Percentiles rank a stretch among this genome's conserved stretches.
Evolutionary conservation across 2,888 invertebrate species (phyloP).

Genomic region (Heterodera filipjevi): DNA sequence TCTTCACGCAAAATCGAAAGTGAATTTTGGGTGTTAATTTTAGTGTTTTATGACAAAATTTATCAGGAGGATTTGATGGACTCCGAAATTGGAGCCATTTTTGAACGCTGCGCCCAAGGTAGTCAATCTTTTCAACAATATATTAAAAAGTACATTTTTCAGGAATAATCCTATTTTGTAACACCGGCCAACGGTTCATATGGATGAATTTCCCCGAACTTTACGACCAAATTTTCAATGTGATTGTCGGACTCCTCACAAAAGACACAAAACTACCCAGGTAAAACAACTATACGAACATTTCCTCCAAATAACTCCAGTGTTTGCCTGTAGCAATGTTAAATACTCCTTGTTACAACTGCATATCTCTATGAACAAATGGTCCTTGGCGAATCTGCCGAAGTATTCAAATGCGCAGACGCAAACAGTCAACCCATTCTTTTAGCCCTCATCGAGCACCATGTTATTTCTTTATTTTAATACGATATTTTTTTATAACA

Average conservation of each 20-base stretch:
- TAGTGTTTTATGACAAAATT: neutral
- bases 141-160: constrained; percentile 1
- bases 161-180: constrained; percentile 27
- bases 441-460: neutral
- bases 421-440: constrained; percentile 26
- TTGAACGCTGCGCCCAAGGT: constrained; percentile 26
- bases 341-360: constrained; percentile 31
- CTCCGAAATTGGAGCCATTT: constrained; percentile 6
- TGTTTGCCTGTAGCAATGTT: constrained; percentile 10
- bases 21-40: neutral
- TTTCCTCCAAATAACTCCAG: too few species aligned
- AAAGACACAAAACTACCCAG: neutral
- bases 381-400: constrained; percentile 31
- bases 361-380: constrained; percentile 30
- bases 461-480: neutral
- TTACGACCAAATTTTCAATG: constrained; percentile 30
- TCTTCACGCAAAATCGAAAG: constrained; percentile 3
- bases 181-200: constrained; percentile 30
- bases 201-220: constrained; percentile 37
- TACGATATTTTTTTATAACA: too few species aligned
- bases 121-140: neutral
- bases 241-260: constrained; percentile 19
- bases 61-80: neutral
- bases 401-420: constrained; percentile 31
- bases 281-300: neutral